A percentile compares a stretch with the other conserved stretches of the same genome.
phyloP scores from a whole-genome alignment of 2,888 invertebrate species.

The Nectonema munidae region DNA sequence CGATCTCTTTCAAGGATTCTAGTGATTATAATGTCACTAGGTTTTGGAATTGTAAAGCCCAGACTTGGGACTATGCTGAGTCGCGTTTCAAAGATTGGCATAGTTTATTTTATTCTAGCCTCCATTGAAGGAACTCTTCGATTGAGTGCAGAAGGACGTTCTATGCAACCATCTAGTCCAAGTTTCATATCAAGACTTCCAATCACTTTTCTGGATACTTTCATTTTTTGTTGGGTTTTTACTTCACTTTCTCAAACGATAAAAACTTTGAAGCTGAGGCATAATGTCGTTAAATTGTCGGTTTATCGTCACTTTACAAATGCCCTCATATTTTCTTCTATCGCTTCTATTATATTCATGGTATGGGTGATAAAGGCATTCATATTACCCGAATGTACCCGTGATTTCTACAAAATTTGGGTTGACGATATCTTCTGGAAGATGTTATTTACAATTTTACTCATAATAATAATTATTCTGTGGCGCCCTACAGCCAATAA shows the following conservation, averaged over 20 bases:
- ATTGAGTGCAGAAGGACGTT: no score
- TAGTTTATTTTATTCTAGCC: constrained; percentile 46
- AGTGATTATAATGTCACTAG: constrained; percentile 64
- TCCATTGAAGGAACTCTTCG: constrained; percentile 53
- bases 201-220: constrained; percentile 34
- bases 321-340: neutral
- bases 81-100: constrained; percentile 48
- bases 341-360: neutral
- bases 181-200: constrained; percentile 30
- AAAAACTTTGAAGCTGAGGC: neutral
- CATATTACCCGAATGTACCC: neutral
- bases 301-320: neutral
- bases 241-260: neutral
- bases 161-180: no score
- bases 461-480: constrained; percentile 61
- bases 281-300: constrained; percentile 1
- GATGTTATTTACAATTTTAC: constrained; percentile 49
- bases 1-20: constrained; percentile 60
- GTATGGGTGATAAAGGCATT: constrained; percentile 6
- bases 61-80: constrained; percentile 55
- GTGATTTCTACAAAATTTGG: constrained; percentile 30
- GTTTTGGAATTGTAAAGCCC: constrained; percentile 77
- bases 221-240: constrained; percentile 59
- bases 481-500: constrained; percentile 85
- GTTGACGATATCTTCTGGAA: constrained; percentile 82